Conservation (phyloP, 2,113 vertebrate genomes). For the Felis catus region F.catus_Fca126_mat1.0 CM031419.1:183254001-183254500, state of each 20-base stretch:
- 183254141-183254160: not conserved
- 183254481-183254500: not conserved
- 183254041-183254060: not conserved
- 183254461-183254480: not conserved
- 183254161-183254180: not conserved
- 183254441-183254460: not conserved
- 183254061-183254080: conserved; percentile 1
- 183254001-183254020: not conserved
- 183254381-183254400: not conserved
- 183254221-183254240: not conserved
- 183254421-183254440: not conserved
- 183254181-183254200: not conserved
- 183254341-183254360: not conserved
- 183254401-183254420: too few relatives aligned
- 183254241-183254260: not conserved
- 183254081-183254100: not conserved
- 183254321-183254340: not conserved
- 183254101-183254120: not conserved
- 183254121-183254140: not conserved
- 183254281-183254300: not conserved
- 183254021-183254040: not conserved
- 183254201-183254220: not conserved
- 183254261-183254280: not conserved
- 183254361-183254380: not conserved
- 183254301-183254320: not conserved